Percentiles rank a stretch among this genome's conserved stretches.
Conservation (phyloP, 1,140 invertebrate genomes). For the Drosophila melanica region DNA sequence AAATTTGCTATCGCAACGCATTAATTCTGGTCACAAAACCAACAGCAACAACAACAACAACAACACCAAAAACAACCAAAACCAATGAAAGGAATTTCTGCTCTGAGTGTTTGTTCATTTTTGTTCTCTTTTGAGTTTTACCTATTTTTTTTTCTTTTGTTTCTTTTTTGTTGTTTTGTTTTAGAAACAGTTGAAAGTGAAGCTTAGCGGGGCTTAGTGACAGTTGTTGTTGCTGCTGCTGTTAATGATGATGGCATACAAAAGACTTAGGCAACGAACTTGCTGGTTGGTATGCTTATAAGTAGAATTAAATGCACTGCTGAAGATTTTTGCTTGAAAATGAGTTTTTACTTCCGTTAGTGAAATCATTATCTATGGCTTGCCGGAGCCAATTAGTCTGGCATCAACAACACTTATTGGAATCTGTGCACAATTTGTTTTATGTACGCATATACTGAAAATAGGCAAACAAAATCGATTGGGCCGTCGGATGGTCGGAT, state of each 20-base stretch:
- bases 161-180: constrained; percentile 16
- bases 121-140: constrained; percentile 27
- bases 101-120: constrained; percentile 40
- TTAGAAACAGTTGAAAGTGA: constrained; percentile 54
- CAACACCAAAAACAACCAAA: constrained; percentile 42
- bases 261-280: constrained; percentile 66
- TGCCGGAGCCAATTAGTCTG: constrained; percentile 61
- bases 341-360: background rate
- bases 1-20: constrained; percentile 81
- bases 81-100: constrained; percentile 64
- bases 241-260: constrained; percentile 61
- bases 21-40: constrained; percentile 73
- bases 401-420: constrained; percentile 22
- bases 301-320: background rate
- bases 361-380: background rate
- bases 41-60: constrained; percentile 40
- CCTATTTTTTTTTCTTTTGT: background rate
- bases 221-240: constrained; percentile 49
- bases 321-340: background rate
- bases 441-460: constrained; percentile 11
- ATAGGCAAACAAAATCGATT: constrained; percentile 38
- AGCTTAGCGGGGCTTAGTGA: constrained; percentile 49
- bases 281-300: constrained; percentile 1
- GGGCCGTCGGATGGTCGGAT: background rate
- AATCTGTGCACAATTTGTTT: constrained; percentile 1